Evolutionary conservation across 2,113 vertebrate species (phyloP).

Genomic region (Lepus americanus): DNA sequence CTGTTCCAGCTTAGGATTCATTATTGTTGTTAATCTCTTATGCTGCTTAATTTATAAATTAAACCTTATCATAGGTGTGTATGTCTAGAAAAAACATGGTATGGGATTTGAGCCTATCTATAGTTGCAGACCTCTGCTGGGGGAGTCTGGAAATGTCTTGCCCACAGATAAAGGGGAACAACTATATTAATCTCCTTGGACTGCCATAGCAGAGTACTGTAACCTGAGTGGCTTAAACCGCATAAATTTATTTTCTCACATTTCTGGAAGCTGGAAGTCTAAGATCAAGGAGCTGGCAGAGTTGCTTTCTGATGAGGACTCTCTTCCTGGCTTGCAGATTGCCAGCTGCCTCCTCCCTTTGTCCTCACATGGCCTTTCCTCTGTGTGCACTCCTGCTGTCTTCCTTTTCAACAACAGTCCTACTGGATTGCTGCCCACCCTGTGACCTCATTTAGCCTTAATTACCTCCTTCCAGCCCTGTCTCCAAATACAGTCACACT

Average conservation of each 20-base stretch:
- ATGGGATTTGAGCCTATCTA: not conserved
- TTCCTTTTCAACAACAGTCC: not conserved
- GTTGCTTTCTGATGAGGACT: not conserved
- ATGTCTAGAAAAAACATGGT: not conserved
- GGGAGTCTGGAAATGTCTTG: not conserved
- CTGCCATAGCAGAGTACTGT: not conserved
- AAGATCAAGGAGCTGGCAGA: not conserved
- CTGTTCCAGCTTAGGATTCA: not conserved
- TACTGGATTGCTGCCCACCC: not conserved
- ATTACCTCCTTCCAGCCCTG: not conserved
- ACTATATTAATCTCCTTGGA: not conserved
- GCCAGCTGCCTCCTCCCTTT: not conserved
- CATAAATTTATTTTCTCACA: not conserved
- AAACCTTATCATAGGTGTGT: not conserved
- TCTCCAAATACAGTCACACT: not conserved
- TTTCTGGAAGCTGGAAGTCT: not conserved
- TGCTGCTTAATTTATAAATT: not conserved
- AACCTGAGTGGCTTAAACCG: not conserved
- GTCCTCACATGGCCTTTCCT: not conserved
- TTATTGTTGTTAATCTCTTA: not conserved
- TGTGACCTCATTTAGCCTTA: not conserved
- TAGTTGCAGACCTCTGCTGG: not conserved
- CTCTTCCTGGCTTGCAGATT: not conserved
- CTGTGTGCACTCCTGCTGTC: not conserved
- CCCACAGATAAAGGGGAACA: not conserved